Percentiles rank a stretch among this genome's conserved stretches.
phyloP scores from a whole-genome alignment of 1,140 invertebrate species.

The Halesus radiatus region DNA sequence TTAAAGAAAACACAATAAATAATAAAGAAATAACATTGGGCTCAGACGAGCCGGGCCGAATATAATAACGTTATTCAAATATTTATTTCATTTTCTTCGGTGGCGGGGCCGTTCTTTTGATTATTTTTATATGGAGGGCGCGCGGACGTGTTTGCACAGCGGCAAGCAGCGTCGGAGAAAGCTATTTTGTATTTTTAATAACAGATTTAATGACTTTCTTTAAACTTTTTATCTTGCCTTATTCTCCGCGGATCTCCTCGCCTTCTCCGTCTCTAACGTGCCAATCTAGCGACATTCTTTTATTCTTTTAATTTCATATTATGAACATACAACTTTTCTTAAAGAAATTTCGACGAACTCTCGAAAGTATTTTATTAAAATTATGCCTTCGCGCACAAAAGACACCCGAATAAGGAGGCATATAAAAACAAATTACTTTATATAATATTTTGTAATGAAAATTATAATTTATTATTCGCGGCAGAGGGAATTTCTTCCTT shows the following conservation, averaged over 20 bases:
- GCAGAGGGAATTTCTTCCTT: background rate
- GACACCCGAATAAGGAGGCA: conserved; percentile 12
- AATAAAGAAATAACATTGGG: conserved; percentile 58
- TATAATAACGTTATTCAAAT: conserved; percentile 58
- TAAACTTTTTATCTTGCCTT: conserved; percentile 54
- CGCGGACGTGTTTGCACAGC: conserved; percentile 45
- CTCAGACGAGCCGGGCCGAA: conserved; percentile 52
- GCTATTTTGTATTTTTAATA: conserved; percentile 58
- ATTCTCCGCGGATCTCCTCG: conserved; percentile 41
- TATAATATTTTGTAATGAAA: conserved; percentile 32
- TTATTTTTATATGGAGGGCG: conserved; percentile 56
- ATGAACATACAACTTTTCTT: conserved; percentile 48
- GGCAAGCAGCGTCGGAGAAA: conserved; percentile 50
- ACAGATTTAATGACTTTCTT: conserved; percentile 58
- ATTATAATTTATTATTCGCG: conserved; percentile 25
- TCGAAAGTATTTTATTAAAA: conserved; percentile 44
- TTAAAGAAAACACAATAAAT: conserved; percentile 58
- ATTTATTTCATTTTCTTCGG: conserved; percentile 57
- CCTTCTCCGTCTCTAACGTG: conserved; percentile 36
- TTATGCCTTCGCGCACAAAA: conserved; percentile 33
- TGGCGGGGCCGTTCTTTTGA: conserved; percentile 54
- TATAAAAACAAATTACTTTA: conserved; percentile 31
- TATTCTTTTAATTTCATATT: conserved; percentile 46
- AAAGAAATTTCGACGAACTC: conserved; percentile 34
- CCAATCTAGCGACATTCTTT: conserved; percentile 47